Evolutionary conservation across 53 echinoderm and acorn worm species (phyloP).

Genomic region (Glandiceps talaboti): DNA sequence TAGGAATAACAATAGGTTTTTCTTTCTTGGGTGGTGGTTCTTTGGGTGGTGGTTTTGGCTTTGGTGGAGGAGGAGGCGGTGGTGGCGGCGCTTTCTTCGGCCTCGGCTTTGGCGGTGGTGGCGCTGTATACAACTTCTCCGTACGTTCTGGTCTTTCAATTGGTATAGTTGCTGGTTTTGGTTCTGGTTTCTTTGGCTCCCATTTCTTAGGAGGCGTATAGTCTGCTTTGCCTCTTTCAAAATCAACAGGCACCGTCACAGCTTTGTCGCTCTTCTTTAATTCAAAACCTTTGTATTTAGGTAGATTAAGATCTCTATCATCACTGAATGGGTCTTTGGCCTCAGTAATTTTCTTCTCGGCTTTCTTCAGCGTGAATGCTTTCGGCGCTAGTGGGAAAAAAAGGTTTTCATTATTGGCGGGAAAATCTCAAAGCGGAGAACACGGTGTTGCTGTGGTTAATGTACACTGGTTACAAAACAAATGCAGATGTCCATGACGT

Average conservation of each 20-base stretch:
- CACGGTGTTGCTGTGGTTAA: too few relatives aligned
- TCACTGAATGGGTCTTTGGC: conserved; percentile 58
- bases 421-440: too few relatives aligned
- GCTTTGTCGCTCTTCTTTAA: conserved; percentile 61
- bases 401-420: too few relatives aligned
- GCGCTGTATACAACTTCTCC: conserved; percentile 38
- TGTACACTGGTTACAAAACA: too few relatives aligned
- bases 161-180: conserved; percentile 10
- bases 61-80: conserved; percentile 16
- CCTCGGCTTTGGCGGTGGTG: conserved; percentile 27
- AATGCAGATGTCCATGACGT: too few relatives aligned
- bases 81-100: conserved; percentile 32
- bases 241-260: conserved; percentile 34
- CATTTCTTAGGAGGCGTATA: conserved; percentile 71
- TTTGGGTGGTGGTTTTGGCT: conserved; percentile 2
- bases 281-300: conserved; percentile 56
- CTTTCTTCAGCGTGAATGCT: conserved; percentile 54
- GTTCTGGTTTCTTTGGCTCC: conserved; percentile 38
- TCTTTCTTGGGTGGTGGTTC: neutral
- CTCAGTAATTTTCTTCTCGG: conserved; percentile 37
- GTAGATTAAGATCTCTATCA: conserved; percentile 56
- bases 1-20: neutral
- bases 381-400: conserved; percentile 91
- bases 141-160: conserved; percentile 17
- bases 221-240: conserved; percentile 8